These are phyloP conservation scores for Polymixis lichenea DNA, from an alignment of 2,888 invertebrate genomes.

Conservation along the genomic window DNA sequence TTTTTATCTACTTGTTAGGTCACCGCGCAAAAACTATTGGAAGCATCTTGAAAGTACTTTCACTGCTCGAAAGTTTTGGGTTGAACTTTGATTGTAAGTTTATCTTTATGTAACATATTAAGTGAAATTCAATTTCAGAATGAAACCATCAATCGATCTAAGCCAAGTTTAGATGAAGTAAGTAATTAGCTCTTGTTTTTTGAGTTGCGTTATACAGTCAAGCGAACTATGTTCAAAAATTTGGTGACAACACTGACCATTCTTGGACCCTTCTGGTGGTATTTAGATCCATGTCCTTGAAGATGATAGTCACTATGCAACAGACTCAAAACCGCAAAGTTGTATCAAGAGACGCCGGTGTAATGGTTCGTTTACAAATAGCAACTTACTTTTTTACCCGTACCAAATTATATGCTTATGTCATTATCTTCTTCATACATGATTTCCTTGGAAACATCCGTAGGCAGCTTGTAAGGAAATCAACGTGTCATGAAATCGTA, in stretches of 20 bases:
- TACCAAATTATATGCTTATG: slow-evolving; percentile 34
- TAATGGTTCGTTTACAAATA: slow-evolving; percentile 28
- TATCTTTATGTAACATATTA: slow-evolving; percentile 5
- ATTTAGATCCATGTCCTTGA: slow-evolving; percentile 14
- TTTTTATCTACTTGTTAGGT: slow-evolving; percentile 51
- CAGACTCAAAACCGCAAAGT: slow-evolving; percentile 15
- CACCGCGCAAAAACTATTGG: slow-evolving; percentile 52
- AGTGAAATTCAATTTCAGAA: slow-evolving; percentile 3
- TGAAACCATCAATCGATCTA: slow-evolving; percentile 6
- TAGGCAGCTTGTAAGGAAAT: slow-evolving; percentile 34
- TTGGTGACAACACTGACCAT: neutral
- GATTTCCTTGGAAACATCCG: slow-evolving; percentile 51
- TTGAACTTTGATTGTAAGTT: slow-evolving; percentile 30
- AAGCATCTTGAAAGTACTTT: slow-evolving; percentile 55
- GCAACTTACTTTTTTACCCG: slow-evolving; percentile 36
- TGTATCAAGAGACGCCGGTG: slow-evolving; percentile 2
- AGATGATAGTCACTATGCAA: slow-evolving; percentile 11
- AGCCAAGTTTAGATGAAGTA: neutral
- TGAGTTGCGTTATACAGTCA: neutral
- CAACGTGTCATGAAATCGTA: slow-evolving; percentile 28
- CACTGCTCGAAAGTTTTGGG: slow-evolving; percentile 54
- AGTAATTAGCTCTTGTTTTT: neutral
- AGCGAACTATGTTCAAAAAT: neutral
- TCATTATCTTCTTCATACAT: slow-evolving; percentile 21
- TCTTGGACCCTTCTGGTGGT: neutral